phyloP scores from a whole-genome alignment of 2,113 vertebrate species.

The Amphiprion percula region DNA sequence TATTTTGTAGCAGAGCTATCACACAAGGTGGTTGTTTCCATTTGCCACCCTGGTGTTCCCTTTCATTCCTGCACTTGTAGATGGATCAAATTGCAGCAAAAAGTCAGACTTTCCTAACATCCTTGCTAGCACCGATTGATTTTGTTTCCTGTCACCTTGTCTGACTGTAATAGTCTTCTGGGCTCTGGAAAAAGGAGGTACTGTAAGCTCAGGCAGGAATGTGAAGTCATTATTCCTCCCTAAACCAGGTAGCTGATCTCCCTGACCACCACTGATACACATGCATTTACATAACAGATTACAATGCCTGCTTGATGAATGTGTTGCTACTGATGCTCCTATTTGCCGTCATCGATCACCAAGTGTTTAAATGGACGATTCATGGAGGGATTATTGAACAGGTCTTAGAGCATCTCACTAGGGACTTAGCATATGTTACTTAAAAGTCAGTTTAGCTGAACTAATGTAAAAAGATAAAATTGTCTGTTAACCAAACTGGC shows the following conservation, averaged over 20 bases:
- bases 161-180: conserved; percentile 4
- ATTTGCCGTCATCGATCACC: conserved; percentile 17
- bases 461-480: not conserved
- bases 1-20: conserved; percentile 60
- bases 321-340: not conserved
- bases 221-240: conserved; percentile 7
- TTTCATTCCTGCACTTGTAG: conserved; percentile 54
- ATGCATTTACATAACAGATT: conserved; percentile 19
- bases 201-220: not conserved
- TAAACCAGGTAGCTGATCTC: conserved; percentile 23
- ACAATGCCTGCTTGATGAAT: conserved; percentile 2
- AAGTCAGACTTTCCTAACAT: conserved; percentile 54
- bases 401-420: not conserved
- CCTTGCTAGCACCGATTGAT: conserved; percentile 12
- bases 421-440: not conserved
- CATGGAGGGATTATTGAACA: conserved; percentile 9
- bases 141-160: conserved; percentile 37
- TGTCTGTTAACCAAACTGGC: not conserved
- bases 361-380: not conserved
- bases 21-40: conserved; percentile 72
- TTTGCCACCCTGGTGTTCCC: conserved; percentile 68
- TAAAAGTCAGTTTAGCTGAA: conserved; percentile 8
- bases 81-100: conserved; percentile 63
- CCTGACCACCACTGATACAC: not conserved
- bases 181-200: conserved; percentile 21